Conservation (phyloP, 2,113 vertebrate species). For the Halcyon malimbica region DNA sequence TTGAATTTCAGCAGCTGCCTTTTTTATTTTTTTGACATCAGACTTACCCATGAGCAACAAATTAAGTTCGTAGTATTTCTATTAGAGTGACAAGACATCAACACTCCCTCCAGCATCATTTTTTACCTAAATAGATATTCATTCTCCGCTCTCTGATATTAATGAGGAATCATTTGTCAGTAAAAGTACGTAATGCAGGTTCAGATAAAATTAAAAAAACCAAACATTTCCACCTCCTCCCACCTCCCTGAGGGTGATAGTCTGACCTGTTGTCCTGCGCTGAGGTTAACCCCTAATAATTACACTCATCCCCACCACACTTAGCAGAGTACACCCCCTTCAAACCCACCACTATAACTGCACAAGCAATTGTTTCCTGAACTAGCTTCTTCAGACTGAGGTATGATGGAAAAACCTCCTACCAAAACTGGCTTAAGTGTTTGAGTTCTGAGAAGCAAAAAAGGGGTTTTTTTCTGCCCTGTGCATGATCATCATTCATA, state of each 20-base stretch:
- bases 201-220: neutral
- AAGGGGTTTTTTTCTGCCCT: neutral
- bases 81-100: neutral
- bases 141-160: neutral
- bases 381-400: neutral
- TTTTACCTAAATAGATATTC: neutral
- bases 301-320: neutral
- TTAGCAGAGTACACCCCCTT: neutral
- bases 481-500: neutral
- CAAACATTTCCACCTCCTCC: neutral
- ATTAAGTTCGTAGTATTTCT: neutral
- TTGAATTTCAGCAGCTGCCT: neutral
- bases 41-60: neutral
- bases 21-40: neutral
- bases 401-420: neutral
- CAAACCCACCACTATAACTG: neutral
- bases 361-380: neutral
- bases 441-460: neutral
- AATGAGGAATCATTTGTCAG: conserved; percentile 8
- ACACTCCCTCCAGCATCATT: neutral
- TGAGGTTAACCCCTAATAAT: neutral
- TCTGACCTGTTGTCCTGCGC: neutral
- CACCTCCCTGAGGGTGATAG: neutral
- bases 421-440: neutral
- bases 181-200: neutral